Evolutionary conservation across 2,888 invertebrate genomes (phyloP), one percentile per base, ranked within the genome.

Genomic region (Hydriomena furcata): DNA sequence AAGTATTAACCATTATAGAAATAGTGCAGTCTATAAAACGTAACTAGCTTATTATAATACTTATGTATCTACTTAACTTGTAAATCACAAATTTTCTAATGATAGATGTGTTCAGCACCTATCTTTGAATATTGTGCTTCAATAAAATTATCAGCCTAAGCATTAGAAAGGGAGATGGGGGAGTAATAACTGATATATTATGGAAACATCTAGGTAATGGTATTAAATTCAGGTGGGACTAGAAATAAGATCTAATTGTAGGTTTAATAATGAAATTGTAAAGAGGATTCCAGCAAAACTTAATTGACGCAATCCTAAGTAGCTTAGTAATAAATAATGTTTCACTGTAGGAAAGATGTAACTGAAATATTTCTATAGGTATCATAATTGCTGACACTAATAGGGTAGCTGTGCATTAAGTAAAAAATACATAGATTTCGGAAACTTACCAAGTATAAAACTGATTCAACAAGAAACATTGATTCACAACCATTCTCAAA

Each of bases 401-500:
- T n/a, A n/a, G n/a, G n/a, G n/a, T n/a, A n/a, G n/a, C n/a, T 1
- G 11, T 1, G 5, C 8, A 27, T 25, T 7, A 7, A n/a, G n/a
- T 10, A 2, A 43, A 51, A 40, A 30, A 34, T 41, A 57, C 28
- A 41, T 36, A 49, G 35, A 60, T 43, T 42, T 32, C 13, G 51
- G 34, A 50, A 61, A 55, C 51, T 54, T 55, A 51, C 54, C 61
- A 55, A 38, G 49, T 58, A 59, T 52, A 63, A 65, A 76, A 73
- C 66, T 69, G 76, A 68, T 61, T 72, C 75, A 83, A 82, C 83
- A 81, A 79, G 76, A 79, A 76, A 73, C 68, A 73, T 68, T 70
- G 74, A 73, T 71, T 73, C 84, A 84, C 83, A 84, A 84, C 84
- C 84, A 73, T 82, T 74, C 79, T 73, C 76, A 65, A 71, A 63